Evolutionary conservation across 2,113 vertebrate genomes (phyloP).

Genomic region (Burhinus oedicnemus): DNA sequence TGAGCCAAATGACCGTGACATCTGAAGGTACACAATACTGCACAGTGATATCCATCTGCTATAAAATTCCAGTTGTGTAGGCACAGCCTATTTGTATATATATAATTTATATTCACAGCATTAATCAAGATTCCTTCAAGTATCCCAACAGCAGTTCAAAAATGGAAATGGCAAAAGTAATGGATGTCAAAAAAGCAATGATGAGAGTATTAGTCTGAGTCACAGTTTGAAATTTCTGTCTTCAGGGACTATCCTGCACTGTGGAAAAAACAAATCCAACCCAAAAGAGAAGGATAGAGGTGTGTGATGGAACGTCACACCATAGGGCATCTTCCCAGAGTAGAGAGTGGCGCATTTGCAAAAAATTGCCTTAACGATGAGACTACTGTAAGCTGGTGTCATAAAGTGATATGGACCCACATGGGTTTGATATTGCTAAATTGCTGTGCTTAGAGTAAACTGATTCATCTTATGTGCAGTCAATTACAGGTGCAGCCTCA

Average conservation of each 20-base stretch:
- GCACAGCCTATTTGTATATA: neutral
- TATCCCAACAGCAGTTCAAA: neutral
- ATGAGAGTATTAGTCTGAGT: neutral
- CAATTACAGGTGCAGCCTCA: neutral
- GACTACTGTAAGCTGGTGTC: neutral
- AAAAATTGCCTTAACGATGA: neutral
- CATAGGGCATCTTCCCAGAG: neutral
- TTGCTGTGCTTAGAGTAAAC: neutral
- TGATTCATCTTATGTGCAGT: neutral
- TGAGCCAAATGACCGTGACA: neutral
- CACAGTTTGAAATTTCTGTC: neutral
- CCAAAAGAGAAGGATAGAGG: neutral
- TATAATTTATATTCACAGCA: neutral
- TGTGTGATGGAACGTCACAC: neutral
- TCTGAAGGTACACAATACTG: neutral
- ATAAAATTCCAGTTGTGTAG: neutral
- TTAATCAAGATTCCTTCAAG: neutral
- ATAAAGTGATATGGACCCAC: neutral
- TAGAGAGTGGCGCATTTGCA: neutral
- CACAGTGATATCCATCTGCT: neutral
- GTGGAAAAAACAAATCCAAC: neutral
- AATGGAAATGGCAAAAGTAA: neutral
- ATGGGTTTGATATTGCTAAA: neutral
- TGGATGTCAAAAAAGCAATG: neutral
- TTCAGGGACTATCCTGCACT: neutral